These are phyloP conservation scores for Crioceris asparagi DNA, from an alignment of 2,888 invertebrate species.

Conservation along the genomic window DNA sequence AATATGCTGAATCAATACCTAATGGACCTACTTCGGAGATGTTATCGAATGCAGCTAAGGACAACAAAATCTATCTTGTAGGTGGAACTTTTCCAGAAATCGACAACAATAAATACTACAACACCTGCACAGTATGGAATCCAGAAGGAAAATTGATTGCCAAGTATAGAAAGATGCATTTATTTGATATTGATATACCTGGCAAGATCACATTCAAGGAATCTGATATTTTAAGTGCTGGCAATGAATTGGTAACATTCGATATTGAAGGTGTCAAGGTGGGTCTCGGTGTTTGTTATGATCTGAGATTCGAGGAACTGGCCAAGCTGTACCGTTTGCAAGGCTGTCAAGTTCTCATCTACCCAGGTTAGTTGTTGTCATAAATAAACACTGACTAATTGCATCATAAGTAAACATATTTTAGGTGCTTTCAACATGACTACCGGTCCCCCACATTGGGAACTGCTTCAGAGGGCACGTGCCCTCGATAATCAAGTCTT, in stretches of 20 bases:
- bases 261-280: conserved; percentile 60
- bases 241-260: conserved; percentile 63
- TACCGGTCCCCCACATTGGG: conserved; percentile 92
- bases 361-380: conserved; percentile 52
- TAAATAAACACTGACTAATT: background rate
- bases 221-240: conserved; percentile 72
- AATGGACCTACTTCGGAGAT: conserved; percentile 61
- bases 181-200: conserved; percentile 93
- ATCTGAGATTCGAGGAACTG: conserved; percentile 84
- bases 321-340: conserved; percentile 55
- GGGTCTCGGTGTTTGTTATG: conserved; percentile 92
- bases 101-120: conserved; percentile 52
- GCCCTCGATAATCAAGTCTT: conserved; percentile 86
- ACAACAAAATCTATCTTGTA: conserved; percentile 66
- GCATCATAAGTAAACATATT: no score
- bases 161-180: conserved; percentile 80
- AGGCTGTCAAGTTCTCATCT: conserved; percentile 79
- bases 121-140: conserved; percentile 83
- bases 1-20: conserved; percentile 71
- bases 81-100: conserved; percentile 87
- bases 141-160: conserved; percentile 66
- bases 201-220: conserved; percentile 88
- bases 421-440: conserved; percentile 81
- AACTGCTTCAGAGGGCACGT: conserved; percentile 65
- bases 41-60: conserved; percentile 64